Percentiles rank a stretch among this genome's conserved stretches.
Conservation (phyloP, 2,797 vertebrate genomes). For the Amniataba percoides region DNA sequence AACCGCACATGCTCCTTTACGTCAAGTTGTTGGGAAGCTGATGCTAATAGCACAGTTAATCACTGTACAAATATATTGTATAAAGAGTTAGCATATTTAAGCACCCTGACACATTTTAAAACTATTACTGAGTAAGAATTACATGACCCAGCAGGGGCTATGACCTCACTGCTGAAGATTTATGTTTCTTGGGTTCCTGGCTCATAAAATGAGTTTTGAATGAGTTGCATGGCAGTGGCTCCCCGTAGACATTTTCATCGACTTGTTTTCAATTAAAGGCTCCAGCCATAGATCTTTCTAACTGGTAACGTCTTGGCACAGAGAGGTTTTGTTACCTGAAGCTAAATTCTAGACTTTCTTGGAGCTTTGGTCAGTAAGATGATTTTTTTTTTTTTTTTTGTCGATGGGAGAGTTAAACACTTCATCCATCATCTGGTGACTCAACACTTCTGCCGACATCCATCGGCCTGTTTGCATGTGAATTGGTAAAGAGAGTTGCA, state of each 20-base stretch:
- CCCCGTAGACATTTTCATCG: neutral
- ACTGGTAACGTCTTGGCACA: neutral
- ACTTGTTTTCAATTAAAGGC: neutral
- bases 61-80: too few relatives aligned
- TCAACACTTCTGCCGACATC: neutral
- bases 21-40: neutral
- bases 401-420: neutral
- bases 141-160: neutral
- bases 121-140: constrained; percentile 1
- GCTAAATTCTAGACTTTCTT: neutral
- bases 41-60: neutral
- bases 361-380: neutral
- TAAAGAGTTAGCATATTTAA: neutral
- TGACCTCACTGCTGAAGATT: constrained; percentile 1
- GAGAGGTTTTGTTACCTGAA: neutral
- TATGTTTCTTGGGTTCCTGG: neutral
- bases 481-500: neutral
- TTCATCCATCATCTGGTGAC: constrained; percentile 3
- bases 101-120: constrained; percentile 14
- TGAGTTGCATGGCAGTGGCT: neutral
- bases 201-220: constrained; percentile 12
- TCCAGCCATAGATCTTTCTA: neutral
- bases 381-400: neutral
- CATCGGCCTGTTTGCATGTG: neutral
- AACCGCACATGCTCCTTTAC: neutral